Conservation (phyloP, 1,140 invertebrate species). For the Bombus waltoni region DNA sequence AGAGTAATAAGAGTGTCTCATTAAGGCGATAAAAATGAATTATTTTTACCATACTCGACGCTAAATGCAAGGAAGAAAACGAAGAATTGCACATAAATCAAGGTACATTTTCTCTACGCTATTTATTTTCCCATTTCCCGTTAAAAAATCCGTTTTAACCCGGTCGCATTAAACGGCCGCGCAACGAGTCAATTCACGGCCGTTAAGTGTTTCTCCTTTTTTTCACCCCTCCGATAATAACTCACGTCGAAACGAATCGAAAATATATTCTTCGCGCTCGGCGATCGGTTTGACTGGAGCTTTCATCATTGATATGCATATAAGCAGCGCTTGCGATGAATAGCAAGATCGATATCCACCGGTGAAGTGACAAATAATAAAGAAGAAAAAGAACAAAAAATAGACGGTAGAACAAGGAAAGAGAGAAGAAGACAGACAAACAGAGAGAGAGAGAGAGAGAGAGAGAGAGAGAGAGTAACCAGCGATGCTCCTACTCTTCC, state of each 20-base stretch:
- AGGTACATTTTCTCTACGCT: background rate
- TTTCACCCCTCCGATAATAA: conserved; percentile 1
- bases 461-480: background rate
- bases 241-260: conserved; percentile 49
- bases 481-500: background rate
- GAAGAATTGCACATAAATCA: background rate
- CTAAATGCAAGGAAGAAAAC: background rate
- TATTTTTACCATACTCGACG: background rate
- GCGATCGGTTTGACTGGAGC: conserved; percentile 50
- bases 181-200: conserved; percentile 1
- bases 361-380: conserved; percentile 58
- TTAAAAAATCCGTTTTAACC: background rate
- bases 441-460: background rate
- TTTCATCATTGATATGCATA: conserved; percentile 66
- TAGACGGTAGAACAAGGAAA: background rate
- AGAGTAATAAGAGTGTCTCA: no score
- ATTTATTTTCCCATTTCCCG: background rate
- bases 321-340: conserved; percentile 61
- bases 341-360: conserved; percentile 61
- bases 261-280: conserved; percentile 57
- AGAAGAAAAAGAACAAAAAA: conserved; percentile 26
- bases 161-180: background rate
- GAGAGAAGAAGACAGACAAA: no score
- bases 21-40: background rate
- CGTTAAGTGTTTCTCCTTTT: conserved; percentile 21